Conservation (phyloP, 2,888 invertebrate genomes). For the Craniophora ligustri region DNA sequence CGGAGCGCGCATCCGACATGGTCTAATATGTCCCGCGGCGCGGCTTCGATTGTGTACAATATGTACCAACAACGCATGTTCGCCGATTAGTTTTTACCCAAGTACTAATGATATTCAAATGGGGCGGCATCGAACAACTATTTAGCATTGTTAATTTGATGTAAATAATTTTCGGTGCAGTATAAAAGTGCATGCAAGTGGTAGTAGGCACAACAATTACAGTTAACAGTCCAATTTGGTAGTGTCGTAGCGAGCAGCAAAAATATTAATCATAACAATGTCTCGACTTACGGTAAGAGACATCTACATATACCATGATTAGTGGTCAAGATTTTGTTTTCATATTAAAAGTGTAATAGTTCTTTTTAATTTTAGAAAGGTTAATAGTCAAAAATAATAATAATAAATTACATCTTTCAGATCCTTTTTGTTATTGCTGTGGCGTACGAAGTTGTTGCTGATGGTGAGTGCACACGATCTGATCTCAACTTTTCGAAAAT, state of each 20-base stretch:
- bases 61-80: conserved; percentile 49
- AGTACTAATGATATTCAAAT: conserved; percentile 84
- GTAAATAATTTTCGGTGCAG: conserved; percentile 81
- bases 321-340: not conserved
- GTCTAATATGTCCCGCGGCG: conserved; percentile 55
- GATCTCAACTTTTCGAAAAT: not conserved
- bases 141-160: conserved; percentile 85
- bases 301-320: not conserved
- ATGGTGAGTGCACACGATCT: conserved; percentile 64
- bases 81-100: conserved; percentile 64
- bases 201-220: conserved; percentile 71
- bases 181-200: conserved; percentile 82
- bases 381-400: not conserved
- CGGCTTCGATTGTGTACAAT: conserved; percentile 47
- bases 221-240: conserved; percentile 69
- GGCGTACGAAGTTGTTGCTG: conserved; percentile 79
- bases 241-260: conserved; percentile 64
- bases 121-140: conserved; percentile 72
- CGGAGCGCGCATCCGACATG: conserved; percentile 55
- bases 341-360: not conserved
- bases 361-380: no score
- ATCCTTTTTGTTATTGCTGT: conserved; percentile 83
- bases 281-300: conserved; percentile 82
- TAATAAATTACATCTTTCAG: conserved; percentile 65
- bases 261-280: conserved; percentile 65